Evolutionary conservation across 1,140 invertebrate species (phyloP), one percentile per base, ranked within the genome.

Genomic region (Drosophila pseudoobscura): DNA sequence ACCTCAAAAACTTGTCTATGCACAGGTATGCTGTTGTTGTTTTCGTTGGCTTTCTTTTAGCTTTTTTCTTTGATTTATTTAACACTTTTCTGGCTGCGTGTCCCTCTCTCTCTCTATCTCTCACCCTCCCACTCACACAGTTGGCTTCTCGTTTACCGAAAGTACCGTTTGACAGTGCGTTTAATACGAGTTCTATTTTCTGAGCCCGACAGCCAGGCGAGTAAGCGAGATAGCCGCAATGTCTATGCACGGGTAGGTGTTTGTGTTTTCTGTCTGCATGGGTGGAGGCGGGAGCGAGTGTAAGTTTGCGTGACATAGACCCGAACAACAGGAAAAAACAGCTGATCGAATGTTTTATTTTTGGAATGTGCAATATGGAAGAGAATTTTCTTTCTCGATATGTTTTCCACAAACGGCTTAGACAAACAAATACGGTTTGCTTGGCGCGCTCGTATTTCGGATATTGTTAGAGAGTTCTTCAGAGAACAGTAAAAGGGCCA

Each of bases 21-120:
- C 50, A 31, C 15, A 47, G 26, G 43, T 53, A 24, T 45, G 44
- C 9, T 46, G 39, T 52, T 66, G 63, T 79, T 77, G 61, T 31
- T 73, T 35, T 61, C 54, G 63, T 53, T 50, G 49, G 46, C 20
- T 66, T 70, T 75, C 51, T 54, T 64, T 54, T 39, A 17, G 58
- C 31, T 43, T 22, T 68, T 68, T 46, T 56, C 60, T 55, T 75
- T 75, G 78, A 82, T 75, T 84, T 78, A 82, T 87, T 69, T 77
- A 68, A 68, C 63, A 69, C 56, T 53, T 56, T 56, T 55, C 53
- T 22, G 17, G 44, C 49, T 43, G 56, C 59, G 45, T 56, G 59
- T 75, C 71, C 70, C 64, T 45, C 69, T 13, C 46, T n/a, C 11
- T 49, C 31, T 51, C 69, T 22, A 43, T 17, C 6, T 57, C 41